Evolutionary conservation across 2,888 invertebrate species (phyloP).

Genomic region (Kryphioiulus occultus): DNA sequence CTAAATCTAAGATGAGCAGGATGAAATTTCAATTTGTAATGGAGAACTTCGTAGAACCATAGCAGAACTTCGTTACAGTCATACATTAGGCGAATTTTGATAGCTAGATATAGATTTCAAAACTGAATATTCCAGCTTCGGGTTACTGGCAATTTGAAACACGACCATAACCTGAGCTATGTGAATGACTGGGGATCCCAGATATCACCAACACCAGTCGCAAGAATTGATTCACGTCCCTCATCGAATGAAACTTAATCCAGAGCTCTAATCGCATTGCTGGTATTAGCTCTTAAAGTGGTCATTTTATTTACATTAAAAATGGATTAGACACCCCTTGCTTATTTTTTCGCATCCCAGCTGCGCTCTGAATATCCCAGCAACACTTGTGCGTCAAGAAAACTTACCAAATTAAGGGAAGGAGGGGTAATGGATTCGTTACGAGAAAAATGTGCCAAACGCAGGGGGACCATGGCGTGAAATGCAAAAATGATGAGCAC

Average conservation of each 20-base stretch:
- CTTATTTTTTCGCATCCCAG: background rate
- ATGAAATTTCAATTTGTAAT: background rate
- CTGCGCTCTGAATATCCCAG: background rate
- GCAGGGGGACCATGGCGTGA: background rate
- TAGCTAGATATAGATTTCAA: background rate
- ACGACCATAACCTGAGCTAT: background rate
- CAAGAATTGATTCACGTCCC: background rate
- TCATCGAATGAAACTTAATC: background rate
- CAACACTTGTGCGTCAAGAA: background rate
- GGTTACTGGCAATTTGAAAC: background rate
- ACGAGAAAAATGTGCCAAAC: background rate
- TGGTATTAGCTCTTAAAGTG: background rate
- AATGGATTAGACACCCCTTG: slow-evolving; percentile 28
- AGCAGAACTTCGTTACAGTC: too few relatives aligned
- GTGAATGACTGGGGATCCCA: background rate
- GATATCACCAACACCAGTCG: background rate
- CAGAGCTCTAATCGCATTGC: background rate
- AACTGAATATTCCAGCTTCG: background rate
- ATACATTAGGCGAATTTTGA: too few relatives aligned
- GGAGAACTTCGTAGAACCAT: background rate
- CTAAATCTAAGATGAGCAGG: too few relatives aligned
- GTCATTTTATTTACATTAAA: slow-evolving; percentile 42
- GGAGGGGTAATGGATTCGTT: background rate
- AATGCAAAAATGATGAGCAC: slow-evolving; percentile 11
- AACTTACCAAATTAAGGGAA: background rate